phyloP scores from a whole-genome alignment of 2,113 vertebrate species.

The Ictalurus furcatus region DNA sequence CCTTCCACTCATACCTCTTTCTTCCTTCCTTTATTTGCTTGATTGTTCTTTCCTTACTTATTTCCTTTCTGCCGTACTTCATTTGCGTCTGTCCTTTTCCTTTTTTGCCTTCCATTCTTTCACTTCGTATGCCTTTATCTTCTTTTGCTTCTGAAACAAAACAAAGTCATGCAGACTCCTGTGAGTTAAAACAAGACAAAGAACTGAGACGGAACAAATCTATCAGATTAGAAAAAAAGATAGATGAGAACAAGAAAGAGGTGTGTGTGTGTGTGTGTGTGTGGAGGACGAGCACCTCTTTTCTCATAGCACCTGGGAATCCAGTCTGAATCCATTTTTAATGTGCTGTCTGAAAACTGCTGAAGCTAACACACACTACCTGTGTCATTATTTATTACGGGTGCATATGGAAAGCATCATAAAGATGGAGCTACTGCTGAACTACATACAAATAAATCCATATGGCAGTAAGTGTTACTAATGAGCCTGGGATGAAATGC shows the following conservation, averaged over 20 bases:
- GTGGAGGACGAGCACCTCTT: not conserved
- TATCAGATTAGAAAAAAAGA: not conserved
- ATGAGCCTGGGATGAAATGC: not conserved
- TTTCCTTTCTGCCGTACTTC: not conserved
- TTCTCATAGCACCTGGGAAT: constrained; percentile 1
- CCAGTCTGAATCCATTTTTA: constrained; percentile 12
- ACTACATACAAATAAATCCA: not conserved
- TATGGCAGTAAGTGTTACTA: not conserved
- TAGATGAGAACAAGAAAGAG: not conserved
- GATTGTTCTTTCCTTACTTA: not conserved
- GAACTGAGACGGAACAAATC: not conserved
- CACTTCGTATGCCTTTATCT: no score
- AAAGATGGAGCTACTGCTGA: not conserved
- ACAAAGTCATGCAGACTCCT: not conserved
- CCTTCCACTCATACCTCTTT: not conserved
- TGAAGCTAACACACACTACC: constrained; percentile 1
- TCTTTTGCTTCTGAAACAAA: not conserved
- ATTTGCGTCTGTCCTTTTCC: not conserved
- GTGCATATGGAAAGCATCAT: constrained; percentile 9
- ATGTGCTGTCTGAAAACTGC: constrained; percentile 20
- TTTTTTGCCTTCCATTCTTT: not conserved
- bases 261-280: not conserved
- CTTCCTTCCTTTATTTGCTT: not conserved
- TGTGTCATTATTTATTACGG: not conserved
- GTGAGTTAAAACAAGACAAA: not conserved